These are phyloP conservation scores for Alosa sapidissima DNA, from an alignment of 2,797 vertebrate species.

Conservation along the genomic window DNA sequence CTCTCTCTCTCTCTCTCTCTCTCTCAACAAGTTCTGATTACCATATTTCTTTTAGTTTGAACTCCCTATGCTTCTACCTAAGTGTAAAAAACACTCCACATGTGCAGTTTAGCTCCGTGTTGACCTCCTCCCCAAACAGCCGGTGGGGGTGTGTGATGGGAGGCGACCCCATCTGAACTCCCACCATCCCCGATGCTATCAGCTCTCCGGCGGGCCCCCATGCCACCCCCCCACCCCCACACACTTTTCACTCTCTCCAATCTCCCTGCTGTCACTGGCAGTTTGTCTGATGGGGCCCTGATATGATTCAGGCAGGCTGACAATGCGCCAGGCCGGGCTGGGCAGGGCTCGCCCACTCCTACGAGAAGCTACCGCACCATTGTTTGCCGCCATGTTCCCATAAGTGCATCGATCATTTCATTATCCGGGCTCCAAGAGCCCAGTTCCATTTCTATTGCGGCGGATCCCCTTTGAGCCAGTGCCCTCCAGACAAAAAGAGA, in stretches of 20 bases:
- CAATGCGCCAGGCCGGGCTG: background rate
- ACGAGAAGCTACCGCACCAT: constrained; percentile 13
- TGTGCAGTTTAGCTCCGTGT: background rate
- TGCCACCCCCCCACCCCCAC: background rate
- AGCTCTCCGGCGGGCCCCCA: background rate
- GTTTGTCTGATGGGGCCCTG: constrained; percentile 19
- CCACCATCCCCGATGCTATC: constrained; percentile 7
- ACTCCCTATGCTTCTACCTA: background rate
- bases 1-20: background rate
- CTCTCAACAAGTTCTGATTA: background rate
- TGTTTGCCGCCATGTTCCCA: constrained; percentile 49
- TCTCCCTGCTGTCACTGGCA: constrained; percentile 16
- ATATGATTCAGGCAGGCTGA: constrained; percentile 20
- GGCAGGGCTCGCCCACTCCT: background rate
- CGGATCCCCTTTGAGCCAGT: background rate
- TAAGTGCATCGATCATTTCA: constrained; percentile 60
- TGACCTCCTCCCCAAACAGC: background rate
- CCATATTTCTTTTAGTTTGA: background rate
- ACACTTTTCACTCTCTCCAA: constrained; percentile 3
- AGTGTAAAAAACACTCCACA: background rate
- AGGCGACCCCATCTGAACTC: constrained; percentile 1
- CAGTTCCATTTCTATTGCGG: background rate
- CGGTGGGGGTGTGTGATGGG: background rate
- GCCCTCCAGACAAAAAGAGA: background rate
- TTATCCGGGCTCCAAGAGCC: constrained; percentile 18